Base-by-base conservation (phyloP, 2,113 vertebrate species). In the Caloenas nicobarica region DNA sequence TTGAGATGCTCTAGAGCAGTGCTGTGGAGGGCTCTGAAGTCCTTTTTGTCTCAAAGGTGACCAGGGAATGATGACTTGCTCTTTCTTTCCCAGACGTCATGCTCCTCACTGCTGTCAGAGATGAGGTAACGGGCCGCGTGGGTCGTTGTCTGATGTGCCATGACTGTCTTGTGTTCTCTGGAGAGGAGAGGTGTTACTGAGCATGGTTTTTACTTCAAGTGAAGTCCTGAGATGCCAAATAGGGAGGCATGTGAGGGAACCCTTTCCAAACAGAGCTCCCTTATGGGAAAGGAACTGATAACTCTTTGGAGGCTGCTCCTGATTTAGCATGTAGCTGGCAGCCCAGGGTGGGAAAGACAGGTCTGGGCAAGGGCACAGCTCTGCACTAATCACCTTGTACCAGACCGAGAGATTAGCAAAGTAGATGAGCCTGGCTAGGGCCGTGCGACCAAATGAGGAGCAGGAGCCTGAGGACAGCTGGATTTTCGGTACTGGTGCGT, bases 311-410 rank as follows among this genome's bases (percentile, higher is more conserved):
- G 56, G 58, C 42, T 78, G 65, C 42, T 81, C 29, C 24, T 1
- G 4, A 72, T 85, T 89, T 91, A 95, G 85, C 74, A 76, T 70
- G 51, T 46, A 44, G 38, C 40, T 89, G 88, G 66, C 90, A 94
- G 70, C 7, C 2, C 8, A 76, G 69, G 92, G 88, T 91, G 96
- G 93, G 88, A 87, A 76, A 34, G 88, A 80, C 26, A 26, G 33
- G 10, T 89, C 81, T 79, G 87, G 78, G 70, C 78, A 91, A 64
- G 57, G 73, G 65, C 87, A 84, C 24, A 38, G 80, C 34, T 74
- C 22, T 36, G 29, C 24, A 28, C 64, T 34, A 18, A 66, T 64
- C 51, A 89, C 78, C 81, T 66, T 69, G 44, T 81, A 83, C 54
- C 57, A 68, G 62, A 21, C 60, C 74, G 44, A 34, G 69, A 71